These are phyloP conservation scores for Salminus brasiliensis DNA, from an alignment of 2,113 vertebrate species.

Conservation along the genomic window DNA sequence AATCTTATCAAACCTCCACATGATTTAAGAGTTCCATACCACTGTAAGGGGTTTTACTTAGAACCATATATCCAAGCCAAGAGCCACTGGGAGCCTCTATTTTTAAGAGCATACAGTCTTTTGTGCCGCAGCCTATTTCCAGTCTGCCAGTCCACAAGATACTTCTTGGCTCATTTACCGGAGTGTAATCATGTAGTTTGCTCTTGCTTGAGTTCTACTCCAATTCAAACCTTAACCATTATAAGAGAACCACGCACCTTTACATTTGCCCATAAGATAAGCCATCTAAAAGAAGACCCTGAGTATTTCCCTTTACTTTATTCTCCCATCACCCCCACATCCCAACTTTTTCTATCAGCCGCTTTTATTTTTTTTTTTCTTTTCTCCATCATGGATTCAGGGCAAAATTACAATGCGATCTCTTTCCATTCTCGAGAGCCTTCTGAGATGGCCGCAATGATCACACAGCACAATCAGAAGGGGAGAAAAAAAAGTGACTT, in stretches of 20 bases:
- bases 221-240: not conserved
- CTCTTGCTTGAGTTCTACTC: not conserved
- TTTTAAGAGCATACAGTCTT: not conserved
- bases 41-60: too few relatives aligned
- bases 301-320: constrained; percentile 25
- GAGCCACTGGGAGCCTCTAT: not conserved
- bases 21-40: too few relatives aligned
- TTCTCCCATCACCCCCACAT: not conserved
- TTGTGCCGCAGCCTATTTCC: not conserved
- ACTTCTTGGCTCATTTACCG: not conserved
- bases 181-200: not conserved
- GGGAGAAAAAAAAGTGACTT: constrained; percentile 54
- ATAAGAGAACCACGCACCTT: constrained; percentile 37
- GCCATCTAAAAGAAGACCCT: constrained; percentile 47
- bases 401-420: constrained; percentile 59
- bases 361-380: constrained; percentile 31
- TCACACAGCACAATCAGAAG: constrained; percentile 61
- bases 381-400: constrained; percentile 51
- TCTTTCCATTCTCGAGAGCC: constrained; percentile 56
- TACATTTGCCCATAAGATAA: constrained; percentile 48
- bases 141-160: not conserved
- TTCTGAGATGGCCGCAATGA: constrained; percentile 58
- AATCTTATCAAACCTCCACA: too few relatives aligned
- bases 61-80: too few relatives aligned
- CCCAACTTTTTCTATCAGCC: constrained; percentile 1